Conservation (phyloP, 2,797 vertebrate species). For the Morelia viridis region DNA sequence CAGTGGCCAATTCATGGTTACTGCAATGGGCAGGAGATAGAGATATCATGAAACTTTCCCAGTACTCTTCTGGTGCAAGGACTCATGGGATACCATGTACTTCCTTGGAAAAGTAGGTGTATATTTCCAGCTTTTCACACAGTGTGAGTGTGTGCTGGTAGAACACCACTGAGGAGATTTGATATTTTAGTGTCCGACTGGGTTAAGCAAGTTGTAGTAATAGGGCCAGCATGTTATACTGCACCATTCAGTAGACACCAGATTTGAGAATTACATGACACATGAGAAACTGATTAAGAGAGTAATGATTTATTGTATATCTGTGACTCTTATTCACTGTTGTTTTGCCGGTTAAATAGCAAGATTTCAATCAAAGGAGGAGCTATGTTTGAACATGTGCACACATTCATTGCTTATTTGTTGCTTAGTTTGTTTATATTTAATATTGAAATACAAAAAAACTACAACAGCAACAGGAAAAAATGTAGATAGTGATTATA, state of each 20-base stretch:
- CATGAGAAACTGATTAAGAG: background rate
- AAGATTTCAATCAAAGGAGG: background rate
- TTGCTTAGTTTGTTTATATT: background rate
- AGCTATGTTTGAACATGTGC: background rate
- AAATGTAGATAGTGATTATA: background rate
- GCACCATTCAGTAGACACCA: background rate
- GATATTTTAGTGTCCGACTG: background rate
- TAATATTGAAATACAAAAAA: background rate
- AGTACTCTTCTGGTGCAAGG: background rate
- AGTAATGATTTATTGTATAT: background rate
- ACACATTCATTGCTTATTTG: background rate
- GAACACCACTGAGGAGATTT: background rate
- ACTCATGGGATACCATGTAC: background rate
- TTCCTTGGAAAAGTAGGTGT: background rate
- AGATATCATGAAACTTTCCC: background rate
- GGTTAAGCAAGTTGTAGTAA: background rate
- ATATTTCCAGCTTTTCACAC: background rate
- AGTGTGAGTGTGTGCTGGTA: background rate
- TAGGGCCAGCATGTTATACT: background rate
- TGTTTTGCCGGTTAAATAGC: background rate
- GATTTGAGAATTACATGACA: slow-evolving; percentile 5
- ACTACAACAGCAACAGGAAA: background rate
- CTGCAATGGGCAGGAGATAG: background rate
- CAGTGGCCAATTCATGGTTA: background rate
- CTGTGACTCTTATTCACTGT: background rate